These are phyloP conservation scores for Berghia stephanieae DNA, from an alignment of 1,140 invertebrate species.

Conservation along the genomic window DNA sequence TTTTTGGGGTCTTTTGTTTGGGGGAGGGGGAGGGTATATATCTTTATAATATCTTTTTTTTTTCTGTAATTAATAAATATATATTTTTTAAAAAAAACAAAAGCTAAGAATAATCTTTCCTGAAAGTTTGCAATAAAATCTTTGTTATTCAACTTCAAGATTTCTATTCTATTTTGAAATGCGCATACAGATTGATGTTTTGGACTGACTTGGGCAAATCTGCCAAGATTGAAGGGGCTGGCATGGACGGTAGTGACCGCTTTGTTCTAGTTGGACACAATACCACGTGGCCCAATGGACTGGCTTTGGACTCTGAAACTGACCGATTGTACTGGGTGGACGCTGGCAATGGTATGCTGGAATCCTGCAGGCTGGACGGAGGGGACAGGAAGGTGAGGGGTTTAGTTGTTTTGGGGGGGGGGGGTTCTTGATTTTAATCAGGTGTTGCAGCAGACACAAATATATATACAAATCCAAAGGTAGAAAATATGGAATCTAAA, in stretches of 20 bases:
- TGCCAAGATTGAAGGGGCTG: constrained; percentile 93
- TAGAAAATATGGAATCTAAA: neutral
- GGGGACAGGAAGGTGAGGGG: constrained; percentile 61
- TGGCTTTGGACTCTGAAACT: constrained; percentile 80
- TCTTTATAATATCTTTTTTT: no score
- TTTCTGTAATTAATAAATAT: no score
- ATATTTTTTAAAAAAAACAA: no score
- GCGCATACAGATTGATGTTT: constrained; percentile 76
- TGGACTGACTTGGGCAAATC: constrained; percentile 99
- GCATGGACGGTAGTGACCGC: constrained; percentile 91
- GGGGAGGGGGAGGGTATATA: no score
- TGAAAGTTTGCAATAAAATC: no score
- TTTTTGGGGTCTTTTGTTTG: no score
- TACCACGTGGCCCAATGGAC: constrained; percentile 73
- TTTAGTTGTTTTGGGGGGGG: neutral
- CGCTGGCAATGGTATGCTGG: constrained; percentile 70
- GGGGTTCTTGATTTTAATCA: no score
- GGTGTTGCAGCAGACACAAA: no score
- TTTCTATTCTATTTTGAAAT: neutral
- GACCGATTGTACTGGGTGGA: constrained; percentile 94
- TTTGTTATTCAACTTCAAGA: neutral
- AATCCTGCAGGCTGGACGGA: constrained; percentile 51
- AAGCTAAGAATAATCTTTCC: no score
- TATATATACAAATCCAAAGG: neutral
- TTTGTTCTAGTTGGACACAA: constrained; percentile 69